These are phyloP conservation scores for Athrips mouffetella DNA, from an alignment of 2,888 invertebrate genomes.

Conservation along the genomic window DNA sequence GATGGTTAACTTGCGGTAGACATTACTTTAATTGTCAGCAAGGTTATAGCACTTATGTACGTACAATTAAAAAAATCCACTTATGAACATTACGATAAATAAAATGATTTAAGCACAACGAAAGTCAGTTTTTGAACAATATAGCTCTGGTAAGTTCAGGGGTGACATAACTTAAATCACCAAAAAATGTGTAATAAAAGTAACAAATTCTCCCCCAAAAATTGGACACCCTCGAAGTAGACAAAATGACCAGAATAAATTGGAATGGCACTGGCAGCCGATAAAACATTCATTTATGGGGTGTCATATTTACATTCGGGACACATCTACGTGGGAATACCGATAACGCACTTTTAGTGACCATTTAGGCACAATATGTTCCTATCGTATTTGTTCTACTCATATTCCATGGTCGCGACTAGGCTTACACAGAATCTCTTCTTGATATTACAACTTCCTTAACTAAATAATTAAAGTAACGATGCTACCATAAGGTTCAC, in stretches of 20 bases:
- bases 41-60: background rate
- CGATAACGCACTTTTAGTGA: conserved; percentile 37
- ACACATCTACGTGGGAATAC: conserved; percentile 65
- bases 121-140: background rate
- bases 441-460: too few species aligned
- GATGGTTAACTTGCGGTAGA: too few species aligned
- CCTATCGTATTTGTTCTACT: background rate
- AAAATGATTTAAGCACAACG: background rate
- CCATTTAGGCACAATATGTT: conserved; percentile 35
- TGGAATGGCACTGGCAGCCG: conserved; percentile 72
- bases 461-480: background rate
- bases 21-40: conserved; percentile 1
- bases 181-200: conserved; percentile 58
- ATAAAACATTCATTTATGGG: conserved; percentile 78
- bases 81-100: background rate
- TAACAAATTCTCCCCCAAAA: conserved; percentile 70
- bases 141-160: conserved; percentile 31
- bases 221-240: conserved; percentile 71
- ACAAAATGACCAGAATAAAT: conserved; percentile 78
- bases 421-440: too few species aligned
- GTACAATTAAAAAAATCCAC: background rate
- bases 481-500: background rate
- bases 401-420: background rate
- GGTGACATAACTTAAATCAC: conserved; percentile 44
- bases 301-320: conserved; percentile 77